Conservation (phyloP, 1,140 invertebrate genomes). For the Cephus cinctus region DNA sequence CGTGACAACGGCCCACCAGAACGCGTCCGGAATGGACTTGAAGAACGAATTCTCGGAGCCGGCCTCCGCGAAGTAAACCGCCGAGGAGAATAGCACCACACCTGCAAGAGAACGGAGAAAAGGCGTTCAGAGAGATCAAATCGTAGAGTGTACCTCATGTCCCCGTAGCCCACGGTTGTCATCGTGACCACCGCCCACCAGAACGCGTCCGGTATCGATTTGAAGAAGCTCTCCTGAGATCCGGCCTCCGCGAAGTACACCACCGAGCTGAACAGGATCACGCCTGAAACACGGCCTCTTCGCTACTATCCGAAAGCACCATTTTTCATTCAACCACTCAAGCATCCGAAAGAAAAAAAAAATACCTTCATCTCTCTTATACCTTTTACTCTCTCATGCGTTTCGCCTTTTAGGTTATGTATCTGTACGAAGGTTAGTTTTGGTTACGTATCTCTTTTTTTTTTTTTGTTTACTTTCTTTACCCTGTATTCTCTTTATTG, state of each 20-base stretch:
- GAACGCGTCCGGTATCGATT: constrained; percentile 97
- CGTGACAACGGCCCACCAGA: constrained; percentile 84
- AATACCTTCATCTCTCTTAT: not conserved
- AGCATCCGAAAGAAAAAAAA: no score
- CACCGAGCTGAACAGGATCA: constrained; percentile 98
- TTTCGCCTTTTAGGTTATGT: not conserved
- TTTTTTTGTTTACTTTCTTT: no score
- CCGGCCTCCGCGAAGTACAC: constrained; percentile 99
- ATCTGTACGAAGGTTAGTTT: no score
- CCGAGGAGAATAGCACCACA: constrained; percentile 96
- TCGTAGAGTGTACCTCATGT: constrained; percentile 80
- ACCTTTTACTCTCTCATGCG: not conserved
- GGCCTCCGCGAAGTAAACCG: constrained; percentile 98
- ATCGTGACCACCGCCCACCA: constrained; percentile 99
- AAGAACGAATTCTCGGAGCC: constrained; percentile 94
- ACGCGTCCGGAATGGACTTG: constrained; percentile 95
- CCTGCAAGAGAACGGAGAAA: constrained; percentile 70
- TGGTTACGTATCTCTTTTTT: no score
- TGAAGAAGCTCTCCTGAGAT: constrained; percentile 97
- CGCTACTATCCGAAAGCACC: not conserved
- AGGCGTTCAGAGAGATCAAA: constrained; percentile 52
- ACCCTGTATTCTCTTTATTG: no score
- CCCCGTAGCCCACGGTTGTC: constrained; percentile 97
- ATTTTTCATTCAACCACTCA: no score
- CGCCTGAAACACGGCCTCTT: constrained; percentile 73